These are phyloP conservation scores for Drosophila chauvacae DNA, from an alignment of 1,140 invertebrate genomes.

Conservation along the genomic window DNA sequence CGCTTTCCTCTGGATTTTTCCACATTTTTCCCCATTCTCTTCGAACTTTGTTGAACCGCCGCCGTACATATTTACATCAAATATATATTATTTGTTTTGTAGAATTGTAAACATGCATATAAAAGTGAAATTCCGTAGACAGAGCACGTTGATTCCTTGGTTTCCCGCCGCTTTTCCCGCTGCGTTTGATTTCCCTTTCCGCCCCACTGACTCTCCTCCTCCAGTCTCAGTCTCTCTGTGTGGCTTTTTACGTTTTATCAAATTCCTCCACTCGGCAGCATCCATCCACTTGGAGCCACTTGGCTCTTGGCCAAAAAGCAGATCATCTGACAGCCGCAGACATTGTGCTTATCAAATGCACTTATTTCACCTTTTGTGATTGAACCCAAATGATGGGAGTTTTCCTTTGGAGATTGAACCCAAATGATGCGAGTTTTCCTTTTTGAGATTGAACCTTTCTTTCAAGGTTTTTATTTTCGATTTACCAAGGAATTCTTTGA, in stretches of 20 bases:
- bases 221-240: too few species aligned
- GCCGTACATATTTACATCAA: not conserved
- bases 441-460: too few species aligned
- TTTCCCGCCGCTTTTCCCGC: constrained; percentile 20
- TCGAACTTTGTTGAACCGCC: constrained; percentile 31
- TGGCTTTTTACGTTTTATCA: constrained; percentile 48
- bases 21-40: constrained; percentile 14
- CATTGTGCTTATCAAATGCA: constrained; percentile 37
- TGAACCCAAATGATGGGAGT: not conserved
- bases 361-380: not conserved
- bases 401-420: not conserved
- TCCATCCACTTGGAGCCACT: constrained; percentile 5
- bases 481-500: too few species aligned
- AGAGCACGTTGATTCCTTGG: constrained; percentile 31
- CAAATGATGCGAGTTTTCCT: not conserved
- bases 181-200: constrained; percentile 52
- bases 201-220: constrained; percentile 4
- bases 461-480: too few species aligned
- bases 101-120: not conserved
- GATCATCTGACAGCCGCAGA: constrained; percentile 36
- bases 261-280: constrained; percentile 22
- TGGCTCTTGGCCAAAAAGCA: constrained; percentile 29
- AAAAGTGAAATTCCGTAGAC: constrained; percentile 26
- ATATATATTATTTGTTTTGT: not conserved
- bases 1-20: not conserved